Evolutionary conservation across 2,888 invertebrate genomes (phyloP), one percentile per base, ranked within the genome.

Genomic region (Hydriomena furcata): DNA sequence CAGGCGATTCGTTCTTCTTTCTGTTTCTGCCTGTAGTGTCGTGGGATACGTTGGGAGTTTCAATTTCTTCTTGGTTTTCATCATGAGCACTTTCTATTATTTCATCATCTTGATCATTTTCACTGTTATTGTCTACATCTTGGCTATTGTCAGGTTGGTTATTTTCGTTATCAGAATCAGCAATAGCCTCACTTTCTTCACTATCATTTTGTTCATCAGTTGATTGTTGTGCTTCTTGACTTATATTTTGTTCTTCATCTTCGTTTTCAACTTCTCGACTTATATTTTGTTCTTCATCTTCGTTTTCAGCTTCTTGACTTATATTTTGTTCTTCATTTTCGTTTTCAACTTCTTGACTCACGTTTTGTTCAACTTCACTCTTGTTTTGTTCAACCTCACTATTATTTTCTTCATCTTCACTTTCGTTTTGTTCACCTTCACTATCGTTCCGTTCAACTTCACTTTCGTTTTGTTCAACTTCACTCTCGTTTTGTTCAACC

Each of bases 1-100:
- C 88, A 3, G 82, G 84, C 0, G 80, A 79, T 40, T 73, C 61
- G 6, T 63, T 52, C 31, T 73, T 76, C 24, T 68, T 66, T 56
- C 67, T 71, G 20, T 73, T 58, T 43, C 68, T 68, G 37, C 71
- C 75, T 3, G 76, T 79, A 7, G 76, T 79, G 30, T 79, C 72
- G 30, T 76, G 75, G 6, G 72, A 70, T 7, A 57, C 48, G 17
- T 79, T 68, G 0, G 68, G 64, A 5, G 66, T 65, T 58, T 54
- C 58, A 2, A 36, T 25, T 44, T 55, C 54, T 34, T 60, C 54
- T 34, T 60, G 57, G 20, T 7, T 21, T 7, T 56, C 32, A 7
- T 56, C 32, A 13, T 6, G 10, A 2, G 10, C 35, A 12, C 17
- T 37, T 23, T 24, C 36, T 7, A 24, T 11, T 2, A 2, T 49